Evolutionary conservation across 2,113 vertebrate species (phyloP), one percentile per base, ranked within the genome.

Genomic region (Neoarius graeffei): DNA sequence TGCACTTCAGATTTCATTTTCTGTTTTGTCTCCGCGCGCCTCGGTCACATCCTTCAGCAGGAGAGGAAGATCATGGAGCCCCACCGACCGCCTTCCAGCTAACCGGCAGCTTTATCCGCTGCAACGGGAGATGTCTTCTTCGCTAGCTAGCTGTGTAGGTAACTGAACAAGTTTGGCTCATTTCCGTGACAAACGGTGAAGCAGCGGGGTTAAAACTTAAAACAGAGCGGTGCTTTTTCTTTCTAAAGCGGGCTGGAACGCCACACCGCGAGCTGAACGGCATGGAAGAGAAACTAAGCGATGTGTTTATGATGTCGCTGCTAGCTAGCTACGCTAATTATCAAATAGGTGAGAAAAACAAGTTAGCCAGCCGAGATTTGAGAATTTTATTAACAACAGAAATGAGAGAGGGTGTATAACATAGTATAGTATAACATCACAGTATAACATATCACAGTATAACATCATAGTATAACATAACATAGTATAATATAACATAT

Each of bases 141-240:
- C 74, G 87, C 71, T 50, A 52, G 56, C 90, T 91, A 90, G 90
- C 74, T 89, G 56, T 67, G 80, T 88, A 80, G 83, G 83, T 76
- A 54, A 90, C 89, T 62, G 17, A 89, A 91, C 89, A 76, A 64
- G 81, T 84, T 76, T 50, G 10, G 57, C 50, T 35, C 54, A 6
- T 52, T 76, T 83, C 25, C 15, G 59, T 27, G 14, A 11, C 11
- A 54, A 83, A 76, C 64, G 3, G 42, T 25, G 25, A 17, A 3
- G 30, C 67, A 2, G 14, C 1, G 27, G 56, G 35, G 48, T 74
- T 15, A 5, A 83, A 35, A 14, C 5, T 30, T 13, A 0, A n/a
- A 60, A 13, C 35, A 25, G n/a, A 23, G 10, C 67, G 42, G 0
- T 25, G 80, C 17, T 1, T 56, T 14, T 8, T 56, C 42, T 9